Conservation (phyloP, 2,113 vertebrate genomes). For the Lucifuga dentata region DNA sequence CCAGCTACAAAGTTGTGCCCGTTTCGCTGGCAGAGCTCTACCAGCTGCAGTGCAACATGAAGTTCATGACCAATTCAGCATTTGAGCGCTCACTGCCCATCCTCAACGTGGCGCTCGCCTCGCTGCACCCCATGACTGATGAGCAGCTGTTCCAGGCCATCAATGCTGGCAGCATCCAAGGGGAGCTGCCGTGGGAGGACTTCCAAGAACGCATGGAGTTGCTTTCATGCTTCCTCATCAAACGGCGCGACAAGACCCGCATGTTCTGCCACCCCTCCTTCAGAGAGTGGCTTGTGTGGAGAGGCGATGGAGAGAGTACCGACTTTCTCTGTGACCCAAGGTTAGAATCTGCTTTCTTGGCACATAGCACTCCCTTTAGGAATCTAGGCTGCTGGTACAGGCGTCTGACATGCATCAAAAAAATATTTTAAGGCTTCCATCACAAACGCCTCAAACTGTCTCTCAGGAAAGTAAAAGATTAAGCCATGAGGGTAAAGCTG, state of each 20-base stretch:
- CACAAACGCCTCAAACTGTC: slow-evolving; percentile 7
- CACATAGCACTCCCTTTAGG: slow-evolving; percentile 22
- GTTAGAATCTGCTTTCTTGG: slow-evolving; percentile 73
- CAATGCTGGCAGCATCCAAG: slow-evolving; percentile 86
- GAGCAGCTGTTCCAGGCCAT: slow-evolving; percentile 97
- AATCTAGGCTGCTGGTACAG: slow-evolving; percentile 1
- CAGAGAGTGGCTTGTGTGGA: slow-evolving; percentile 97
- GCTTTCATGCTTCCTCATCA: slow-evolving; percentile 93
- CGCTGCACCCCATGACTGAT: slow-evolving; percentile 96
- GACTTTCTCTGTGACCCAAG: slow-evolving; percentile 98
- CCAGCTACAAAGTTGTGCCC: slow-evolving; percentile 98
- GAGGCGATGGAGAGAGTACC: slow-evolving; percentile 93
- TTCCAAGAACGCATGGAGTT: slow-evolving; percentile 95
- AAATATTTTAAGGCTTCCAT: slow-evolving; percentile 8
- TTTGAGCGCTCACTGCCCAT: slow-evolving; percentile 94
- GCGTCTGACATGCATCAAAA: background rate
- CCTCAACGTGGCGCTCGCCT: slow-evolving; percentile 92
- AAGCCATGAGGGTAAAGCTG: background rate
- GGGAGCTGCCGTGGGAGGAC: slow-evolving; percentile 93
- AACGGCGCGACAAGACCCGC: slow-evolving; percentile 94
- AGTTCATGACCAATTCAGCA: slow-evolving; percentile 94
- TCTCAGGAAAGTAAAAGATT: background rate
- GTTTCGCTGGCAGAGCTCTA: slow-evolving; percentile 97
- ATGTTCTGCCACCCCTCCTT: slow-evolving; percentile 99
- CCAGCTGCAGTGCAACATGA: slow-evolving; percentile 98